Percentiles rank a stretch among this genome's conserved stretches.
phyloP scores from a whole-genome alignment of 2,888 invertebrate genomes.

The Falcaria lacertinaria region DNA sequence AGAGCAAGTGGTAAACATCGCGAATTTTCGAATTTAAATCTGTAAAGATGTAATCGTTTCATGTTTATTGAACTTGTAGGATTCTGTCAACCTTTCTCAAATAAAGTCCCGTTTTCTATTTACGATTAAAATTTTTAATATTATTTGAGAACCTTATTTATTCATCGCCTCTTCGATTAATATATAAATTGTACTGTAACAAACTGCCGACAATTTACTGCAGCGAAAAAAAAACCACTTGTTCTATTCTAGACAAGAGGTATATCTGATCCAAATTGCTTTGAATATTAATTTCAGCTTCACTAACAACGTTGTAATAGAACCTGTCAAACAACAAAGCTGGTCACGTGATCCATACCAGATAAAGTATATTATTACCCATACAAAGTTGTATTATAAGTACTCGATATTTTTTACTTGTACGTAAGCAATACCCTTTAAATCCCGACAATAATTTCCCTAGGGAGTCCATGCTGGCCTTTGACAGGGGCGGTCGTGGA shows the following conservation, averaged over 20 bases:
- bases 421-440: conserved; percentile 76
- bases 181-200: too few species aligned
- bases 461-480: conserved; percentile 64
- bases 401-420: conserved; percentile 67
- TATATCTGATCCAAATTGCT: too few species aligned
- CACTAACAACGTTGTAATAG: conserved; percentile 14
- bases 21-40: conserved; percentile 5
- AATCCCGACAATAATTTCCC: conserved; percentile 81
- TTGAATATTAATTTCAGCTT: too few species aligned
- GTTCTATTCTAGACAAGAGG: too few species aligned
- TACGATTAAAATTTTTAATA: too few species aligned
- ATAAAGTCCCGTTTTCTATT: too few species aligned
- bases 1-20: conserved; percentile 29
- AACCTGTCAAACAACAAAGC: conserved; percentile 37
- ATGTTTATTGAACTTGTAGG: neutral
- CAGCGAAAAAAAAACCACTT: too few species aligned
- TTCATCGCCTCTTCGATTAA: too few species aligned
- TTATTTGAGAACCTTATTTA: too few species aligned
- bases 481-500: conserved; percentile 73
- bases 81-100: neutral
- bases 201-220: too few species aligned
- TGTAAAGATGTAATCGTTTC: neutral
- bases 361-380: conserved; percentile 45
- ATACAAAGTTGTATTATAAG: conserved; percentile 58
- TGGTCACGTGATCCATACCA: conserved; percentile 61